Evolutionary conservation across 2,888 invertebrate genomes (phyloP).

Genomic region (Coenonympha glycerion): DNA sequence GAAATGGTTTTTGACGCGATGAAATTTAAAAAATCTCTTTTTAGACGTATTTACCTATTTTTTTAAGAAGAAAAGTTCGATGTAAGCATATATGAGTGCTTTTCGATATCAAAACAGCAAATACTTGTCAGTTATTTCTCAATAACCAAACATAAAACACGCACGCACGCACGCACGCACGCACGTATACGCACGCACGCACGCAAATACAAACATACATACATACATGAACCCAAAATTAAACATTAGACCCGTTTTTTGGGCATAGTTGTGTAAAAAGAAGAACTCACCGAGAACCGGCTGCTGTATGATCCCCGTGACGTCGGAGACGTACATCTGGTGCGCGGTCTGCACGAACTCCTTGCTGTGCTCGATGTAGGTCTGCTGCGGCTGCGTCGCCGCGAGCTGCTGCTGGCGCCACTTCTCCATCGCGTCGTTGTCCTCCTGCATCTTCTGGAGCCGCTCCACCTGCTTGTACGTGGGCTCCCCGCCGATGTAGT

Average conservation of each 20-base stretch:
- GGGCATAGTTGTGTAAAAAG: too few species aligned
- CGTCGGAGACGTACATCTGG: conserved; percentile 57
- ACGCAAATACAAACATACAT: too few species aligned
- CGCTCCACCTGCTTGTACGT: conserved; percentile 64
- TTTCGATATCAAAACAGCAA: too few species aligned
- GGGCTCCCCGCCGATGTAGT: conserved; percentile 67
- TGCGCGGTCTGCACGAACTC: conserved; percentile 46
- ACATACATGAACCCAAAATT: too few species aligned
- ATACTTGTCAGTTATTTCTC: too few species aligned
- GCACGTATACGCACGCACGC: too few species aligned
- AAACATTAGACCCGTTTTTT: too few species aligned
- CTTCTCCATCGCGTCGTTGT: conserved; percentile 34
- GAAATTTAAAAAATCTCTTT: conserved; percentile 3
- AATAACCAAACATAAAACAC: too few species aligned
- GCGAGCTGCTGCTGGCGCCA: conserved; percentile 39
- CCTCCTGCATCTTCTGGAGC: conserved; percentile 51
- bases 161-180: too few species aligned
- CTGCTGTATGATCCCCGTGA: conserved; percentile 48
- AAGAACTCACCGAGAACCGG: conserved; percentile 47
- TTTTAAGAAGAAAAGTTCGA: too few species aligned
- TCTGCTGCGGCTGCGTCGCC: conserved; percentile 34
- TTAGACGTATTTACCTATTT: too few species aligned
- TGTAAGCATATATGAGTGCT: too few species aligned
- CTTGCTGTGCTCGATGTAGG: conserved; percentile 53
- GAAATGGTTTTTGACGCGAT: background rate